Evolutionary conservation across 2,888 invertebrate genomes (phyloP).

Genomic region (Drosophila subsilvestris): DNA sequence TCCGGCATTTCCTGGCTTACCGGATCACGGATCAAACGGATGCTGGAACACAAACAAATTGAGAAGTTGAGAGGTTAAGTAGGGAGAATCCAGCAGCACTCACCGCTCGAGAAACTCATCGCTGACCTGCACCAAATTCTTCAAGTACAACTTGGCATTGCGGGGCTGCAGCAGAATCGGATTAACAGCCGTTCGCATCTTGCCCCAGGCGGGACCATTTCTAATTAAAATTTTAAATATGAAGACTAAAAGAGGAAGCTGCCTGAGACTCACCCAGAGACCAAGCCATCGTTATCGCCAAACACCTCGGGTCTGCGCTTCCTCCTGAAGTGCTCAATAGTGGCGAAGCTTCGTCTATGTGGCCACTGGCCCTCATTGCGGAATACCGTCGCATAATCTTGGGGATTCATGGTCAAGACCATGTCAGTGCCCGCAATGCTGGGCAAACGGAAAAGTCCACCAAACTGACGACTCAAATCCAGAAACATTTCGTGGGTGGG

Average conservation of each 20-base stretch:
- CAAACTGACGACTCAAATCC: slow-evolving; percentile 74
- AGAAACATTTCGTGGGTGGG: slow-evolving; percentile 63
- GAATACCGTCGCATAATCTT: slow-evolving; percentile 85
- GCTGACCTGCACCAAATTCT: slow-evolving; percentile 85
- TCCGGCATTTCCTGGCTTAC: slow-evolving; percentile 81
- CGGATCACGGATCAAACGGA: slow-evolving; percentile 77
- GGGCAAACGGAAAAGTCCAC: slow-evolving; percentile 83
- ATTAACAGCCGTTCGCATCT: slow-evolving; percentile 88
- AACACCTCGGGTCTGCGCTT: slow-evolving; percentile 61
- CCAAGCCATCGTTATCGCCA: slow-evolving; percentile 64
- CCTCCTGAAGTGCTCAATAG: slow-evolving; percentile 83
- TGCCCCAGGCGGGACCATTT: slow-evolving; percentile 88
- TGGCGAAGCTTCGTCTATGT: slow-evolving; percentile 81
- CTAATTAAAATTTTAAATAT: slow-evolving; percentile 69
- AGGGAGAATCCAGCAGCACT: background rate
- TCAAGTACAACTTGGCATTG: slow-evolving; percentile 85
- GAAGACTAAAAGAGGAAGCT: background rate
- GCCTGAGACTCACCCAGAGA: slow-evolving; percentile 56
- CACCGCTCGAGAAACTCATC: slow-evolving; percentile 81
- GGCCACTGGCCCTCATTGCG: slow-evolving; percentile 85
- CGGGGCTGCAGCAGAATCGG: slow-evolving; percentile 88
- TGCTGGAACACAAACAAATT: slow-evolving; percentile 68
- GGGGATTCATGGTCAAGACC: slow-evolving; percentile 85
- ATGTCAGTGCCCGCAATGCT: slow-evolving; percentile 79
- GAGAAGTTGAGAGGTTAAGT: background rate